Evolutionary conservation across 2,888 invertebrate genomes (phyloP).

Genomic region (Ophion costatus): DNA sequence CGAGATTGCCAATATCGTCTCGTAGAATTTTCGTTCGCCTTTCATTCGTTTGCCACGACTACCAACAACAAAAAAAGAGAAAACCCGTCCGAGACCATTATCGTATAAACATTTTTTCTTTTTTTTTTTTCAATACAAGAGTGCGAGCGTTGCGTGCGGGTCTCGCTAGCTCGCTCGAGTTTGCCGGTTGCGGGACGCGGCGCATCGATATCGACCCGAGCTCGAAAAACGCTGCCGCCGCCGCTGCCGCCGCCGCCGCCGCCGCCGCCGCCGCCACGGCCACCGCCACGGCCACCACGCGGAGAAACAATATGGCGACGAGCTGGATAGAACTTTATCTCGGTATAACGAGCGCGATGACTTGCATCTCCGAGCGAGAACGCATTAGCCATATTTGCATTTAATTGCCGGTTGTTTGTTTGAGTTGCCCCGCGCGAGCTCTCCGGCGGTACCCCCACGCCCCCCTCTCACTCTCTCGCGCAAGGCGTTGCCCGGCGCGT

Average conservation of each 20-base stretch:
- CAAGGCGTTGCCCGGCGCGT: constrained; percentile 54
- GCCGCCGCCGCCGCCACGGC: neutral
- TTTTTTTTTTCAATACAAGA: constrained; percentile 5
- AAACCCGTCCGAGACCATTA: neutral
- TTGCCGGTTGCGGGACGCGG: constrained; percentile 20
- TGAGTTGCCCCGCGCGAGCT: constrained; percentile 72
- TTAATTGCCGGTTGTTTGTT: constrained; percentile 83
- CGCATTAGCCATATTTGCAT: constrained; percentile 83
- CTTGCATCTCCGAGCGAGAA: constrained; percentile 81
- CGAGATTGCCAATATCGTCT: constrained; percentile 60
- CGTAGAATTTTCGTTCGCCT: constrained; percentile 24
- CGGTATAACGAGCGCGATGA: constrained; percentile 80
- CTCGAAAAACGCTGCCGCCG: constrained; percentile 27
- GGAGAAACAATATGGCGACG: constrained; percentile 78
- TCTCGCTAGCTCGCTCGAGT: neutral
- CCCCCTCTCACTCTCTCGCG: neutral
- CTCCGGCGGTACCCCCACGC: constrained; percentile 3
- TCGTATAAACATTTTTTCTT: neutral
- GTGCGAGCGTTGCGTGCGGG: neutral
- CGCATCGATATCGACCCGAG: constrained; percentile 75
- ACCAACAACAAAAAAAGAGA: neutral
- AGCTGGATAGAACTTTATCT: constrained; percentile 66
- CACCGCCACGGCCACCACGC: constrained; percentile 1
- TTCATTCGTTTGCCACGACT: neutral
- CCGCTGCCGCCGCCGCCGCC: too few relatives aligned